Percentiles rank a stretch among this genome's conserved stretches.
These are phyloP conservation scores for Entomobrya multifasciata DNA, from an alignment of 2,888 invertebrate species.

Conservation along the genomic window DNA sequence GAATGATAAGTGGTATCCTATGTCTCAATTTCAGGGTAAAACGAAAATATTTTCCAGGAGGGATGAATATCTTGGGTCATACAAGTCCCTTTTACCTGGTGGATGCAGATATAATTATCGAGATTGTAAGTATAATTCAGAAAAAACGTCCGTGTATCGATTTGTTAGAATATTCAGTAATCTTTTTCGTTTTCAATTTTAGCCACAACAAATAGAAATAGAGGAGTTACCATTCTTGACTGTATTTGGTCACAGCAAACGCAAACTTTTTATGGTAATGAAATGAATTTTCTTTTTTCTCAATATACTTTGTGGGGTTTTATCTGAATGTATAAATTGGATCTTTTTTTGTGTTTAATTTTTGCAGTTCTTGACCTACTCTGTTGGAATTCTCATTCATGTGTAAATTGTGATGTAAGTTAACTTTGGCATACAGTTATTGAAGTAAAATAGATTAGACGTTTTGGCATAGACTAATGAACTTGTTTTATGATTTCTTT, in stretches of 20 bases:
- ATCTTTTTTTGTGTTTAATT: slow-evolving; percentile 18
- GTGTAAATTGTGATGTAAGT: slow-evolving; percentile 89
- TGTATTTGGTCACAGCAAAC: slow-evolving; percentile 87
- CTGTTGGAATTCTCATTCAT: slow-evolving; percentile 88
- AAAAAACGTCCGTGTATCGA: slow-evolving; percentile 58
- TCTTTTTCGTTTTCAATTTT: no score
- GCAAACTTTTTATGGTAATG: slow-evolving; percentile 85
- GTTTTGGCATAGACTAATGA: slow-evolving; percentile 33
- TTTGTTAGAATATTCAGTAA: no score
- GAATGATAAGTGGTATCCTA: slow-evolving; percentile 76
- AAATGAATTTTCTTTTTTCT: neutral
- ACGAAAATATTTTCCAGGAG: slow-evolving; percentile 87
- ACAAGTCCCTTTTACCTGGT: slow-evolving; percentile 88
- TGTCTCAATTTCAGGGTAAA: slow-evolving; percentile 85
- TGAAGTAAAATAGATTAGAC: no score
- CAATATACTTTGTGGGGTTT: neutral
- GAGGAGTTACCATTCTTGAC: slow-evolving; percentile 88
- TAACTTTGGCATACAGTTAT: no score
- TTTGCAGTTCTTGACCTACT: slow-evolving; percentile 87
- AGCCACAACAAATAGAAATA: slow-evolving; percentile 79
- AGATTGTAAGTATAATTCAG: slow-evolving; percentile 69
- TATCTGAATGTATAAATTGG: neutral
- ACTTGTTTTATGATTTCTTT: slow-evolving; percentile 80
- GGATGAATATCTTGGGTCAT: slow-evolving; percentile 84
- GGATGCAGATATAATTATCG: slow-evolving; percentile 82